Evolutionary conservation across 2,888 invertebrate species (phyloP), one percentile per base, ranked within the genome.

Genomic region (Cryptus armator): DNA sequence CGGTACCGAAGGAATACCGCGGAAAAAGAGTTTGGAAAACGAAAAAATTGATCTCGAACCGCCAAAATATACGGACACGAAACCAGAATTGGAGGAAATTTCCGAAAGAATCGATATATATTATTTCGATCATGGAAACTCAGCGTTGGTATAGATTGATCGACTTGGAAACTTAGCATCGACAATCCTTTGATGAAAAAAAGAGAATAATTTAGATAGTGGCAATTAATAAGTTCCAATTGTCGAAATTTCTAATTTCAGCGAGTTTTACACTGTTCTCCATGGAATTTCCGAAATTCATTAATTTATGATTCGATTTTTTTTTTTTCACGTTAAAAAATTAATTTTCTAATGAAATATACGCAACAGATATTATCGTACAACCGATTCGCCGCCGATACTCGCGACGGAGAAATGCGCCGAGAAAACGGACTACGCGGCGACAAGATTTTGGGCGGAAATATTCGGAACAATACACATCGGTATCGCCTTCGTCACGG

Each of bases 111-210:
- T 96, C 9, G 96, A 96, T 85, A 95, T 96, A 67, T 96, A 96
- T 92, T 96, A 96, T 85, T 96, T 96, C 87, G 96, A 96, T 90
- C 96, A 96, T 89, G 96, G 96, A 67, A 96, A 95, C 89, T 95
- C 95, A 1, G 95, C 95, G 95, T 95, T 92, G 91, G 93, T 91
- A 87, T 68, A 85, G 56, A 80, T 71, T 85, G 44, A 80, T 72
- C 29, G 24, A 32, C 4, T 29, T 14, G 24, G 24, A 19, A 24
- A 4, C 0, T 19, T 24, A 19, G 6, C 56, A 9, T 24, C 24
- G 24, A 56, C 4, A 10, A 24, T 56, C 24, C 24, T 24, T 24
- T 9, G 9, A 6, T 9, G 19, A 16, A 19, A 16, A 19, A 56
- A 56, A 24, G 10, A 12, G 3, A 48, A 48, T 3, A 12, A 3